Conservation (phyloP, 2,888 invertebrate genomes). For the Trissolcus japonicus region DNA sequence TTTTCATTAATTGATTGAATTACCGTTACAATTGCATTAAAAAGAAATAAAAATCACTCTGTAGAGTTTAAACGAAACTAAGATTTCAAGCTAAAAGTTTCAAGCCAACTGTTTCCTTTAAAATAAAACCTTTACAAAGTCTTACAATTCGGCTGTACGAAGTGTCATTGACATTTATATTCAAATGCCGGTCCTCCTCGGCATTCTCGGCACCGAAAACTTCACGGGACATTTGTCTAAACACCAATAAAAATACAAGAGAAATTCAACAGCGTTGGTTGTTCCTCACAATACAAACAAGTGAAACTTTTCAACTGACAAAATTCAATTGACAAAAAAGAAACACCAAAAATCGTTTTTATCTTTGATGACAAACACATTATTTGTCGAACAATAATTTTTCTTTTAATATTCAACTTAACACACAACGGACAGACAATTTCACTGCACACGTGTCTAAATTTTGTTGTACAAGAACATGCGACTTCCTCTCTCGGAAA, state of each 20-base stretch:
- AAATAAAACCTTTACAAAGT: not conserved
- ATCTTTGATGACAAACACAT: not conserved
- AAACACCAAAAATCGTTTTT: not conserved
- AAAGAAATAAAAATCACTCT: not conserved
- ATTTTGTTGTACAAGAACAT: slow-evolving; percentile 9
- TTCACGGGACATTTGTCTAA: slow-evolving; percentile 20
- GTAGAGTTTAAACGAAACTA: too few species aligned
- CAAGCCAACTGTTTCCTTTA: not conserved
- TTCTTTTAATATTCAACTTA: too few species aligned
- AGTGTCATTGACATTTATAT: slow-evolving; percentile 25
- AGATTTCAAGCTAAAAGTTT: too few species aligned
- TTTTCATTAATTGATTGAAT: too few species aligned
- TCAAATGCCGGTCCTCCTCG: slow-evolving; percentile 6
- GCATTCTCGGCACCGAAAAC: slow-evolving; percentile 1
- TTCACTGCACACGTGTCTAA: slow-evolving; percentile 23
- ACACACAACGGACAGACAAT: slow-evolving; percentile 5
- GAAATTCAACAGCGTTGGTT: not conserved
- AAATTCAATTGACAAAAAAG: not conserved
- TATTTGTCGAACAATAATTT: not conserved
- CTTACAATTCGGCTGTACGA: not conserved
- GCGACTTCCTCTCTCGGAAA: not conserved
- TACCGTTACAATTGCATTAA: not conserved
- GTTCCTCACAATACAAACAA: not conserved
- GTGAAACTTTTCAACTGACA: not conserved
- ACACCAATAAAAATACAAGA: slow-evolving; percentile 12